phyloP scores from a whole-genome alignment of 2,113 vertebrate genomes.

The Anser cygnoides region DNA sequence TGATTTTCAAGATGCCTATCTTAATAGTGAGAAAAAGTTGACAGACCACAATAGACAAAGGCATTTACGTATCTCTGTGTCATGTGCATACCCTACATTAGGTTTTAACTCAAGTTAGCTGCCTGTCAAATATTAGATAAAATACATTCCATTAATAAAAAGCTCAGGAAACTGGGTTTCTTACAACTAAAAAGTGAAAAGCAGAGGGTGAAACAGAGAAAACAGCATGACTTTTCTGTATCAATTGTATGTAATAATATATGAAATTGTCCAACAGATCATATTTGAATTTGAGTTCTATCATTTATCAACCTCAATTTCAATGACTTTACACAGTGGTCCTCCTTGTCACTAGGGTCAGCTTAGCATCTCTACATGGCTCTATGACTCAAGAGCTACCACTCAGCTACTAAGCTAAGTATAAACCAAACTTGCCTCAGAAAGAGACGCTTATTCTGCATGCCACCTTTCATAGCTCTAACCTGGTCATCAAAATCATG shows the following conservation, averaged over 20 bases:
- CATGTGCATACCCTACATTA: neutral
- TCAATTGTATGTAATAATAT: neutral
- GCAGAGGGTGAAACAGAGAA: neutral
- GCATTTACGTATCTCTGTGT: neutral
- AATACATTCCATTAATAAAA: neutral
- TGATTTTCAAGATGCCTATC: neutral
- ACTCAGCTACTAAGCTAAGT: neutral
- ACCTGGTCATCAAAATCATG: neutral
- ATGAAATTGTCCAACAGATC: neutral
- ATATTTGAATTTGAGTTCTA: neutral
- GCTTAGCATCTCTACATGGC: too few species aligned
- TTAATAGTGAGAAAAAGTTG: neutral
- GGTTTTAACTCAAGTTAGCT: neutral
- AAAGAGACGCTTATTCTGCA: neutral
- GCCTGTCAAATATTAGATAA: neutral
- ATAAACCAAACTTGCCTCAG: neutral
- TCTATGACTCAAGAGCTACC: neutral
- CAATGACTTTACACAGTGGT: neutral
- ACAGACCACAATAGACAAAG: neutral
- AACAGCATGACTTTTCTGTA: accelerated
- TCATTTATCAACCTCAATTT: neutral
- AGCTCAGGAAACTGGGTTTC: neutral
- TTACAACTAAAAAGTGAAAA: neutral
- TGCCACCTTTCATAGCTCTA: neutral
- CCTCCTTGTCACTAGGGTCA: neutral